Conservation (phyloP, 2,888 invertebrate genomes). For the Temnothorax unifasciatus region DNA sequence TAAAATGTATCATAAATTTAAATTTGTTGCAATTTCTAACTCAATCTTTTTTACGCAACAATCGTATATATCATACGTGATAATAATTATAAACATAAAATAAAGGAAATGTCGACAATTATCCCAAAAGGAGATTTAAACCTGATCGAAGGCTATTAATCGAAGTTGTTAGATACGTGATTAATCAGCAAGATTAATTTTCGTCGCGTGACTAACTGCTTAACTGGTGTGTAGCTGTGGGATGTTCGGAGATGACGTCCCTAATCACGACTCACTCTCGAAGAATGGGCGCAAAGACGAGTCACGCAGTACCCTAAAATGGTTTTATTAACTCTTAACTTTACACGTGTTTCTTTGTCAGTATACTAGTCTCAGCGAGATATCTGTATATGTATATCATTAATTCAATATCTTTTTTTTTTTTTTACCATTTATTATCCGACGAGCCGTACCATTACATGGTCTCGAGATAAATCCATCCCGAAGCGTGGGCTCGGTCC, state of each 20-base stretch:
- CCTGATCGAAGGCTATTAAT: background rate
- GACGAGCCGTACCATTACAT: constrained; percentile 47
- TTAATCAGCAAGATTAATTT: background rate
- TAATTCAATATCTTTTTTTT: constrained; percentile 68
- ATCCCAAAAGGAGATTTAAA: background rate
- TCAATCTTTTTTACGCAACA: background rate
- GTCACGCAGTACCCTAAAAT: constrained; percentile 81
- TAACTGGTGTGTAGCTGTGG: background rate
- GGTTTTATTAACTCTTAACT: constrained; percentile 85
- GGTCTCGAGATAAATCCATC: constrained; percentile 9
- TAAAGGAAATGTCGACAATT: background rate
- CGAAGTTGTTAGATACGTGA: background rate
- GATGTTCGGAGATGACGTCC: constrained; percentile 2
- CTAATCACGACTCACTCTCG: background rate
- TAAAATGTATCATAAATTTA: background rate
- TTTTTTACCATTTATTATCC: constrained; percentile 58
- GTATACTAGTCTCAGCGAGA: constrained; percentile 80
- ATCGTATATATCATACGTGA: background rate
- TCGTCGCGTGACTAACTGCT: constrained; percentile 9
- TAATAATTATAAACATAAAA: background rate
- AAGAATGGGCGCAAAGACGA: constrained; percentile 9
- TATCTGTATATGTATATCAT: constrained; percentile 77
- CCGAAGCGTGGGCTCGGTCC: background rate
- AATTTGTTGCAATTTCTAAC: background rate
- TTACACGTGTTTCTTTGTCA: constrained; percentile 82